phyloP scores from a whole-genome alignment of 2,113 vertebrate species.

The Saccopteryx leptura region DNA sequence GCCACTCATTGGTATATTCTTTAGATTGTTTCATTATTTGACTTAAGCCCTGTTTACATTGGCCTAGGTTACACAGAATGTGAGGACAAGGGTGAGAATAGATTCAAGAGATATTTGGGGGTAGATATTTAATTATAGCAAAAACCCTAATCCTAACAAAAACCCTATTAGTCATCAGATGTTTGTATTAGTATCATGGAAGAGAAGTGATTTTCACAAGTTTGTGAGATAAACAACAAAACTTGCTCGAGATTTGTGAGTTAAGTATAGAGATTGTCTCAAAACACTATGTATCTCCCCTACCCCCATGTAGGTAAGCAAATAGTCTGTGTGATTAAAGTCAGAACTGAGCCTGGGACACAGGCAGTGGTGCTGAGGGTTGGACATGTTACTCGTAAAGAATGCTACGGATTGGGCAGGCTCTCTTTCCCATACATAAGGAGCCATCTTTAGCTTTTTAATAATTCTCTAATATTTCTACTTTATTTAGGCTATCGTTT shows the following conservation, averaged over 20 bases:
- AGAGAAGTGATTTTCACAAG: conserved; percentile 19
- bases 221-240: neutral
- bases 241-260: neutral
- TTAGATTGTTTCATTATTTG: conserved; percentile 23
- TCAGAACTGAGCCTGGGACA: neutral
- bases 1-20: neutral
- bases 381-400: conserved; percentile 20
- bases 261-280: conserved; percentile 6
- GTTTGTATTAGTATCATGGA: neutral
- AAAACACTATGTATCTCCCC: neutral
- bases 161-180: neutral
- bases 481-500: conserved; percentile 66
- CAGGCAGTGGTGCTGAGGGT: neutral
- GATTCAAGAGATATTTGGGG: conserved; percentile 20
- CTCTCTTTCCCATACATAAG: conserved; percentile 9
- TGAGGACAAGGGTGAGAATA: neutral
- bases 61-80: conserved; percentile 15
- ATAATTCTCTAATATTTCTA: conserved; percentile 59
- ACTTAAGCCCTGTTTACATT: neutral
- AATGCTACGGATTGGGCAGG: neutral
- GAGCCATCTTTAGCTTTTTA: conserved; percentile 27
- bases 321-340: neutral
- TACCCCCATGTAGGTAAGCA: neutral
- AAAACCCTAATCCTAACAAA: conserved; percentile 2
- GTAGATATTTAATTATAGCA: conserved; percentile 10